Evolutionary conservation across 2,888 invertebrate genomes (phyloP), one percentile per base, ranked within the genome.

Genomic region (Epinotia demarniana): DNA sequence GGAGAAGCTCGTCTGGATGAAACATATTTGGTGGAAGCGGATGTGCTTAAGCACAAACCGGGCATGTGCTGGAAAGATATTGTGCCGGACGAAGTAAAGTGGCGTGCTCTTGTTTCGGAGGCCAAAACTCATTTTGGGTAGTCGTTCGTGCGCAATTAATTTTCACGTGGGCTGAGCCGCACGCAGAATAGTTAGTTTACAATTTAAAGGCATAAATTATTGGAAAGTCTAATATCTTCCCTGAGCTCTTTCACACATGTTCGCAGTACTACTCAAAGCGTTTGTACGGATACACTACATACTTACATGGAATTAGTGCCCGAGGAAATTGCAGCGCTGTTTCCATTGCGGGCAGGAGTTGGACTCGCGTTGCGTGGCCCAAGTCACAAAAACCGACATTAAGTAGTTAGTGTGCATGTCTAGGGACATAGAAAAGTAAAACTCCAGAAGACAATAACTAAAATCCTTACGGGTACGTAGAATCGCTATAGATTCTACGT

Each of bases 271-370:
- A 61, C n/a, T 33, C 61, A 27, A 13, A 23, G 64, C 23, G 64
- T 53, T 53, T 33, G 33, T 23, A 8, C 16, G 33, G 66, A n/a
- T 53, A 53, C 27, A 55, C 23, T n/a, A 53, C 27, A 27, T 49
- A 66, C 64, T 27, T 27, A 66, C 53, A 49, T 66, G 49, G 64
- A 27, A 66, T 53, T 66, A 66, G 33, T 39, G 55, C 33, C 55
- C 33, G 33, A 55, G 67, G 67, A 67, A 55, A 67, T 67, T 55
- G 33, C 55, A 55, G 55, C 13, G 53, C 53, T 53, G 67, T 67
- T 67, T 55, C 55, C 67, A 55, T 67, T 67, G 33, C 53, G 55
- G 67, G 67, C 55, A 18, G 55, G 33, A 33, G 33, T 39, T 18
- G n/a, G 19, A 33, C 62, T 62, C 62, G 43, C 39, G 39, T 62